Percentiles rank a stretch among this genome's conserved stretches.
Conservation (phyloP, 2,888 invertebrate species). For the Agonopterix arenella region DNA sequence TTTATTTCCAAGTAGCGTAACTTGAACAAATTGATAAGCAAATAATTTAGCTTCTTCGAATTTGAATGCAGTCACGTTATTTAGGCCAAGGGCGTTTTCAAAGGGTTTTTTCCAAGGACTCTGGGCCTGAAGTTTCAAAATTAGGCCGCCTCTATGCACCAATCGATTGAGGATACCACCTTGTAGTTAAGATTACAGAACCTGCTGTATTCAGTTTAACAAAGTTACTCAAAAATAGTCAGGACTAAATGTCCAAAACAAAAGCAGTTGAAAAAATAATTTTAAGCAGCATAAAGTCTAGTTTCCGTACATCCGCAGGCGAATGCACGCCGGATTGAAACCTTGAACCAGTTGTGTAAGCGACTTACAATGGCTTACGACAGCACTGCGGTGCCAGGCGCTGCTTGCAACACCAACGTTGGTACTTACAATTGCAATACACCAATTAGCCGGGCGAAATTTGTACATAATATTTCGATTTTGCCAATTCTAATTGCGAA, state of each 20-base stretch:
- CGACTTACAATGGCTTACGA: constrained; percentile 68
- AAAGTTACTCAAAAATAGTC: background rate
- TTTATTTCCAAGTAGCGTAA: too few species aligned
- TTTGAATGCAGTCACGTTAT: too few species aligned
- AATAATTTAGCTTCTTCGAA: too few species aligned
- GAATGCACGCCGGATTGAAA: constrained; percentile 61
- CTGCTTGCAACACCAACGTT: constrained; percentile 51
- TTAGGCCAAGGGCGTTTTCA: too few species aligned
- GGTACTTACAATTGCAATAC: constrained; percentile 35
- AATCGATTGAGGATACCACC: background rate
- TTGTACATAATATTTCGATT: constrained; percentile 7
- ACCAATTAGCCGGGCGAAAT: constrained; percentile 40
- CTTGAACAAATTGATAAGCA: too few species aligned
- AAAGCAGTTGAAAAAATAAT: too few species aligned
- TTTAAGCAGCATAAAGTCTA: background rate
- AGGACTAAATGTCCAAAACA: too few species aligned
- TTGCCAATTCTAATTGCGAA: constrained; percentile 15
- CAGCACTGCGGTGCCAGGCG: constrained; percentile 57
- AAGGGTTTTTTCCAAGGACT: too few species aligned
- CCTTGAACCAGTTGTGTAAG: constrained; percentile 76
- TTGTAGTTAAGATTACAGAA: background rate
- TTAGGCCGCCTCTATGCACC: background rate
- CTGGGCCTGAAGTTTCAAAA: background rate
- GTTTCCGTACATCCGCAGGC: constrained; percentile 71
- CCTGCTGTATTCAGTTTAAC: background rate